phyloP scores from a whole-genome alignment of 2,113 vertebrate species.

The Lota lota region DNA sequence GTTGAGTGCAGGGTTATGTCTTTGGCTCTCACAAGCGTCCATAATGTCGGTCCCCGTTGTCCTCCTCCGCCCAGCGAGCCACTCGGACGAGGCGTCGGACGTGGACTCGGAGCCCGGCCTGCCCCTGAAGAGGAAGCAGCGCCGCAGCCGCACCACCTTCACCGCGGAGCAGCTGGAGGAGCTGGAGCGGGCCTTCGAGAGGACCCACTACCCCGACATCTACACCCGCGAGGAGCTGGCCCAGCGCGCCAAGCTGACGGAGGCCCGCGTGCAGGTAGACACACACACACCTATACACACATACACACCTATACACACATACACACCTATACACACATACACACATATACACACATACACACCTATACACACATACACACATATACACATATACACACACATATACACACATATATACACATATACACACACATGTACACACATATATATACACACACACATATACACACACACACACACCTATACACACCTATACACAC shows the following conservation, averaged over 20 bases:
- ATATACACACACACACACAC: neutral
- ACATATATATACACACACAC: neutral
- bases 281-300: neutral
- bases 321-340: too few species aligned
- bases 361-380: too few species aligned
- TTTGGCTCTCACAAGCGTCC: neutral
- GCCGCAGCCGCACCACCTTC: conserved; percentile 94
- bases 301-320: neutral
- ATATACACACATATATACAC: too few species aligned
- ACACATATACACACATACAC: too few species aligned
- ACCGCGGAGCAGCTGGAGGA: conserved; percentile 97
- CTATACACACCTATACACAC: conserved; percentile 8
- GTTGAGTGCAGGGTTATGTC: neutral
- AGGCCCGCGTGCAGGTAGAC: conserved; percentile 93
- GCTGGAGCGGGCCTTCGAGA: conserved; percentile 94
- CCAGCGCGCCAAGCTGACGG: conserved; percentile 94
- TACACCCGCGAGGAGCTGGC: conserved; percentile 98
- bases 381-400: too few species aligned
- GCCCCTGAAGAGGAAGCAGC: conserved; percentile 95
- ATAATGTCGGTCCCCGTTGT: too few species aligned
- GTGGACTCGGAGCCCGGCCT: conserved; percentile 97
- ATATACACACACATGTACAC: neutral
- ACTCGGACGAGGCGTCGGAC: conserved; percentile 95
- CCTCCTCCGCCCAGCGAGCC: conserved; percentile 73
- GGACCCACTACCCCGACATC: conserved; percentile 98